Evolutionary conservation across 2,888 invertebrate species (phyloP), one percentile per base, ranked within the genome.

Genomic region (Eremobia ochroleuca): DNA sequence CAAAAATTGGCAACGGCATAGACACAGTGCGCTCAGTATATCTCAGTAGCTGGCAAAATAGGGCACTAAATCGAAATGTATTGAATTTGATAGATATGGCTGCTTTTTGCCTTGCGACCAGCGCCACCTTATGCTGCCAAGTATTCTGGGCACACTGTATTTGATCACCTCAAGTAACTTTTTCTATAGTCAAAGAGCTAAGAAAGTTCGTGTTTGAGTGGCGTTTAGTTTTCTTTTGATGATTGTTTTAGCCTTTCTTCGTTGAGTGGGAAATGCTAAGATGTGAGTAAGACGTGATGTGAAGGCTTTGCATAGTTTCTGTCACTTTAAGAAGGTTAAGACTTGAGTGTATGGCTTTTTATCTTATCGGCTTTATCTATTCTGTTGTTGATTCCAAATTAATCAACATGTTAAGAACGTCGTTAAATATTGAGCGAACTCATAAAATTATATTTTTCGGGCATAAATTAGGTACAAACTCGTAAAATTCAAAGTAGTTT

Each of bases 141-240:
- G 65, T 72, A 64, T 73, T 70, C n/a, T 68, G 43, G 37, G 13
- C 49, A 31, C 31, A 81, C 13, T 77, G 37, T 61, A 40, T 65
- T 74, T 49, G 40, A 59, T 31, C 21, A 37, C 15, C n/a, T 21
- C 9, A 58, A 49, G 0, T 21, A n/a, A 49, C 49, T 73, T 31
- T 59, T 75, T 37, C 55, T 73, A 34, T 31, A 58, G 21, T 43
- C n/a, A 75, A 68, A 69, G 28, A 40, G 58, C 62, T 72, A 25
- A 1, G 28, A 46, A 34, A 21, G 68, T 72, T 69, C 82, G 81
- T 85, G 85, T 69, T 72, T 73, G 85, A 76, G 72, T 81, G 66
- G 72, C 49, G 31, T 70, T 73, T 62, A 43, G 82, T 66, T 73
- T 9, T 66, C 49, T 69, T 80, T 66, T 73, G 43, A 85, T 34